These are phyloP conservation scores for Grammomys surdaster DNA, from an alignment of 2,113 vertebrate genomes.

Conservation along the genomic window DNA sequence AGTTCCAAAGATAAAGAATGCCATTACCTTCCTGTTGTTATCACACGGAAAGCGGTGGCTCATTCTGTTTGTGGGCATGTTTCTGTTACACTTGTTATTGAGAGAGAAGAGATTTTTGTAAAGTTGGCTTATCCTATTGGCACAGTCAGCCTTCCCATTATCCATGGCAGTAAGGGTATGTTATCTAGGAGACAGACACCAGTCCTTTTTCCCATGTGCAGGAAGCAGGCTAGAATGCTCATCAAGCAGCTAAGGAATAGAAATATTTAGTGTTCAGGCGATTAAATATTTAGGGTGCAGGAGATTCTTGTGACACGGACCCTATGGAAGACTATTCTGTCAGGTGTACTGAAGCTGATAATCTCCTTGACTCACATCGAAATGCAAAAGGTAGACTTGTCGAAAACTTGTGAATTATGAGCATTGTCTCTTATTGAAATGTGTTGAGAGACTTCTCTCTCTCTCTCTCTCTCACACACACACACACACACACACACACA, in stretches of 20 bases:
- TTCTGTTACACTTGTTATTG: constrained; percentile 11
- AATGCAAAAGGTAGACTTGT: not conserved
- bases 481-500: not conserved
- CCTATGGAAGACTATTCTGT: not conserved
- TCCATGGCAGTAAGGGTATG: not conserved
- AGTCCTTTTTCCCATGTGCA: not conserved
- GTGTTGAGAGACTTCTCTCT: not conserved
- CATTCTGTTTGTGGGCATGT: not conserved
- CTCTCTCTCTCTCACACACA: too few species aligned
- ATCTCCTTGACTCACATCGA: constrained; percentile 20
- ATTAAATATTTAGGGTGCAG: not conserved
- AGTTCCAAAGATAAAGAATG: constrained; percentile 1
- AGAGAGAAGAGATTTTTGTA: constrained; percentile 9
- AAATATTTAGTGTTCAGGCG: not conserved
- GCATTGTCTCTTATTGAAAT: constrained; percentile 18
- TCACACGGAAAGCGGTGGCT: not conserved
- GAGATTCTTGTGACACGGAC: not conserved
- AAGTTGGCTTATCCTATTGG: not conserved
- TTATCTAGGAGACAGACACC: constrained; percentile 23
- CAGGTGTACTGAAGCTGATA: not conserved
- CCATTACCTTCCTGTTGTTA: not conserved
- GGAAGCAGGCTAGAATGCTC: not conserved
- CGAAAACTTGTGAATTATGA: constrained; percentile 16
- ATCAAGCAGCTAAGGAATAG: not conserved
- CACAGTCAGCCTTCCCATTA: not conserved